These are phyloP conservation scores for Phaethornis superciliosus DNA, from an alignment of 2,113 vertebrate genomes.

Conservation along the genomic window DNA sequence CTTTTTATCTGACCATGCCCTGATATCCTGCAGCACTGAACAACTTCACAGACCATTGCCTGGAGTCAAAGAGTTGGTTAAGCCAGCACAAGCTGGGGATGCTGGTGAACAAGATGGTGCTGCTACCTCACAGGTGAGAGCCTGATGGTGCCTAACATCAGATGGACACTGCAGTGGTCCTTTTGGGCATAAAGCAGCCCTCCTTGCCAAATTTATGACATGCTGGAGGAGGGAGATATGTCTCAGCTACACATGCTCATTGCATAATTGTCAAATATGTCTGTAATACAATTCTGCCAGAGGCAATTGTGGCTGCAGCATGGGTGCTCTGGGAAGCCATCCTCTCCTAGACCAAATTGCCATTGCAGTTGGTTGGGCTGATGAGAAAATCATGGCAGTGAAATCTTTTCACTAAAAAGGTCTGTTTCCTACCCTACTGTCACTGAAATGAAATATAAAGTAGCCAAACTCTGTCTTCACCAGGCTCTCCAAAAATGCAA, in stretches of 20 bases:
- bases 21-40: background rate
- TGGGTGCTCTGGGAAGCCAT: background rate
- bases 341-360: background rate
- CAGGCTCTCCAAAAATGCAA: background rate
- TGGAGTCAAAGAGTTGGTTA: background rate
- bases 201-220: background rate
- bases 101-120: rapidly evolving
- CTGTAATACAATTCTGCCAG: background rate
- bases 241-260: background rate
- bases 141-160: background rate
- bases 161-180: background rate
- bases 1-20: background rate
- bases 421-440: background rate
- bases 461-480: background rate
- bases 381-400: background rate
- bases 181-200: background rate
- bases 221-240: background rate
- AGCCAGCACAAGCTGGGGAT: rapidly evolving
- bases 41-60: rapidly evolving
- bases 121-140: background rate
- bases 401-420: background rate
- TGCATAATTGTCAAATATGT: background rate
- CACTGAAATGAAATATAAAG: background rate
- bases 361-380: background rate
- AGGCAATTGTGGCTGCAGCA: background rate